Percentiles rank a stretch among this genome's conserved stretches.
These are phyloP conservation scores for Zingel zingel DNA, from an alignment of 2,113 vertebrate species.

Conservation along the genomic window DNA sequence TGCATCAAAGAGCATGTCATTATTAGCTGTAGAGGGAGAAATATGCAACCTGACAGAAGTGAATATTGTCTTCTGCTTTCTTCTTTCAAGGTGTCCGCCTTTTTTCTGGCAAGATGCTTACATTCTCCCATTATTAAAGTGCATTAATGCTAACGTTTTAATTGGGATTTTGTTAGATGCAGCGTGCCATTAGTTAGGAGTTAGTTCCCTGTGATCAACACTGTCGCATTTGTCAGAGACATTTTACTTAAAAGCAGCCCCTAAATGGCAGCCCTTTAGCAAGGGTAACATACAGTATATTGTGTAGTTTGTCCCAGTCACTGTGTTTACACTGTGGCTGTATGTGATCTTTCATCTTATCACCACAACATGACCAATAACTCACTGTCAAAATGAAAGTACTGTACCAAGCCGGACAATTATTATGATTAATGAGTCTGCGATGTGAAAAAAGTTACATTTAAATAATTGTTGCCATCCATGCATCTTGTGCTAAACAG, in stretches of 20 bases:
- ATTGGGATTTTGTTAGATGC: conserved; percentile 62
- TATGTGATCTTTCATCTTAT: conserved; percentile 33
- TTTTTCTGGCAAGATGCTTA: conserved; percentile 56
- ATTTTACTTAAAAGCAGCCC: conserved; percentile 49
- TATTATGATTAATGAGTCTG: conserved; percentile 9
- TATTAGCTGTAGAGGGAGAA: conserved; percentile 70
- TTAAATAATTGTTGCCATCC: conserved; percentile 27
- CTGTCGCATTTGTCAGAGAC: conserved; percentile 39
- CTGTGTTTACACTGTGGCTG: conserved; percentile 19
- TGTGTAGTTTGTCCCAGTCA: conserved; percentile 19
- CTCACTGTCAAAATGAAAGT: conserved; percentile 31
- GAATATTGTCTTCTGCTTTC: conserved; percentile 66
- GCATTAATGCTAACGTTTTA: conserved; percentile 53
- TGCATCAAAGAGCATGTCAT: conserved; percentile 79
- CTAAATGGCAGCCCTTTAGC: conserved; percentile 25
- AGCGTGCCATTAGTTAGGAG: conserved; percentile 32
- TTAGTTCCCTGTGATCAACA: conserved; percentile 38
- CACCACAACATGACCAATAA: conserved; percentile 21
- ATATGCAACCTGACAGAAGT: conserved; percentile 71
- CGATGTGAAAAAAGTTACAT: not conserved
- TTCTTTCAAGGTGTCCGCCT: conserved; percentile 71
- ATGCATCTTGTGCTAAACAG: not conserved
- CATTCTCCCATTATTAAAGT: conserved; percentile 39
- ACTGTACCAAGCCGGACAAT: not conserved
- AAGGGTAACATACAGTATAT: conserved; percentile 6